Evolutionary conservation across 2,797 vertebrate genomes (phyloP), one percentile per base, ranked within the genome.

Genomic region (Lycodopsis pacificus): DNA sequence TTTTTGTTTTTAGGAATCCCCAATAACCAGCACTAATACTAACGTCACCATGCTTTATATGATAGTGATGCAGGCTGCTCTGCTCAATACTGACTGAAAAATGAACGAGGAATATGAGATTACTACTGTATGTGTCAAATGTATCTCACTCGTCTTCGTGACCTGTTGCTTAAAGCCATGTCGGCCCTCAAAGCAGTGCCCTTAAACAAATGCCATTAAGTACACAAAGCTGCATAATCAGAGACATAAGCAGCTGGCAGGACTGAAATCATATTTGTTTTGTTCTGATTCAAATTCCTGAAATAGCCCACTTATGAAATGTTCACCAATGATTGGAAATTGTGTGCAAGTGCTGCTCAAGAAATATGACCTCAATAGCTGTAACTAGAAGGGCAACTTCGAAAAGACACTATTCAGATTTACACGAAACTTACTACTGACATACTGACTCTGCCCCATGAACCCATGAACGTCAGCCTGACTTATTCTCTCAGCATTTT

Each of bases 191-290:
- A 38, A 59, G 20, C 9, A 40, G 7, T 54, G 11, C 10, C 15
- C 46, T 56, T 15, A n/a, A 22, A 32, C 5, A 3, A 38, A 30
- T 42, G 34, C 44, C 8, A 22, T 9, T 8, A 30, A 59, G 17
- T 20, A 64, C 30, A 61, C 20, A 63, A 49, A 40, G 56, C 73
- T 42, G 22, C 27, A 13, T 30, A 75, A 44, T 65, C 14, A 51
- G 12, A 44, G 1, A 69, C 36, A 53, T 32, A 53, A 49, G 10
- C 32, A 17, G 30, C 42, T 7, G 34, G 0, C 0, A 38, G 34
- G n/a, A 12, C 12, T 58, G 56, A 59, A 32, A 19, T 9, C 53
- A 6, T 17, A 56, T 59, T 56, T 30, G 48, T 67, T 22, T 62
- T 48, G 65, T 63, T 9, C 17, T 5, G 32, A 59, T 59, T 38